Percentiles rank a stretch among this genome's conserved stretches.
These are phyloP conservation scores for Masnerella sp. DNA, from an alignment of 2,888 invertebrate genomes.

Conservation along the genomic window DNA sequence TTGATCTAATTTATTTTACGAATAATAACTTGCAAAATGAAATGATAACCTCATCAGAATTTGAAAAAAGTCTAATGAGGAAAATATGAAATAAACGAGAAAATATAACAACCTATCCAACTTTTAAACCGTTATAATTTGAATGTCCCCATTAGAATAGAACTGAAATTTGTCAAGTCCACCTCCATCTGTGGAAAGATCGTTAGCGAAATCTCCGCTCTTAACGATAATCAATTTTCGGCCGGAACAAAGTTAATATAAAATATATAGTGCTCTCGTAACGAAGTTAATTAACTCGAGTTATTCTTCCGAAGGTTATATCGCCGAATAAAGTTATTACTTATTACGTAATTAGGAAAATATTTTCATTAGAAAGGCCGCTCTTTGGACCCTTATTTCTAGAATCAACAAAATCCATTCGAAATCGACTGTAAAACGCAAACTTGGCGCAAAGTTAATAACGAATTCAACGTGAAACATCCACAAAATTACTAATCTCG, in stretches of 20 bases:
- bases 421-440: slow-evolving; percentile 39
- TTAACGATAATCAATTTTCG: no score
- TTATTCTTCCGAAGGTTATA: slow-evolving; percentile 26
- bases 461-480: slow-evolving; percentile 50
- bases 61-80: no score
- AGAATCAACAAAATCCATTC: slow-evolving; percentile 44
- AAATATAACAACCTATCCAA: no score
- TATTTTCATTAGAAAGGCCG: slow-evolving; percentile 30
- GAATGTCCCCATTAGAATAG: no score
- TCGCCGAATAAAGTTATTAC: slow-evolving; percentile 23
- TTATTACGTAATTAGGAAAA: slow-evolving; percentile 35
- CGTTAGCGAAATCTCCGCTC: no score
- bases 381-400: slow-evolving; percentile 35
- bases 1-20: no score
- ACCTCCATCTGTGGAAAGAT: no score
- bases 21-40: no score
- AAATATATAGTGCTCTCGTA: slow-evolving; percentile 11
- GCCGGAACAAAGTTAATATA: slow-evolving; percentile 18
- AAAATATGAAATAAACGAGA: no score
- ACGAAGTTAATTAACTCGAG: slow-evolving; percentile 28
- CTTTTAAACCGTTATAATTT: no score
- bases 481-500: slow-evolving; percentile 54
- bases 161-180: no score
- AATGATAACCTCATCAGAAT: no score
- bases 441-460: slow-evolving; percentile 46